Percentiles rank a stretch among this genome's conserved stretches.
These are phyloP conservation scores for Callinectes sapidus DNA, from an alignment of 2,888 invertebrate genomes.

Conservation along the genomic window DNA sequence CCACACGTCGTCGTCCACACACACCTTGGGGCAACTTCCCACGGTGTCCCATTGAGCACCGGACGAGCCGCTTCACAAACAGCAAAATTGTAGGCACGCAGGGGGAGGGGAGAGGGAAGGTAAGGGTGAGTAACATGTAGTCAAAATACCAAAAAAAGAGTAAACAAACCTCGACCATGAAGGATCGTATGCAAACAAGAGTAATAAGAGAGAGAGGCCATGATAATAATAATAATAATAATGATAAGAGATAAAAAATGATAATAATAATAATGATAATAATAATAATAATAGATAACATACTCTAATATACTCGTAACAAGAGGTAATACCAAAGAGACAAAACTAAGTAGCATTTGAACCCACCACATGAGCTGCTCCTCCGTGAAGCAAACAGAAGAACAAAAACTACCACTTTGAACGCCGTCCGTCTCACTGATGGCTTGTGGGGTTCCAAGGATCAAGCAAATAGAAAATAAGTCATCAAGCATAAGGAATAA, in stretches of 20 bases:
- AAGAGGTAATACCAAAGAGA: neutral
- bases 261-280: no score
- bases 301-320: neutral
- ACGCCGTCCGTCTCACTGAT: neutral
- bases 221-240: neutral
- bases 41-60: constrained; percentile 47
- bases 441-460: neutral
- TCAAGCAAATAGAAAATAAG: neutral
- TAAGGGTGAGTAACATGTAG: constrained; percentile 4
- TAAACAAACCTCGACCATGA: constrained; percentile 20
- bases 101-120: constrained; percentile 19
- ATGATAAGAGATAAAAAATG: neutral
- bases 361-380: neutral
- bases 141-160: constrained; percentile 19
- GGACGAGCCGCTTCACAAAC: constrained; percentile 53
- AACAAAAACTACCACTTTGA: neutral
- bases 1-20: constrained; percentile 49
- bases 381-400: constrained; percentile 10
- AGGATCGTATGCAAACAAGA: constrained; percentile 14
- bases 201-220: neutral
- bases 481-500: neutral
- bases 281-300: neutral
- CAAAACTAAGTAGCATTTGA: neutral
- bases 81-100: constrained; percentile 63
- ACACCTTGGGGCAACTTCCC: constrained; percentile 44